phyloP scores from a whole-genome alignment of 2,797 vertebrate genomes.

The Acestrorhynchus altus region DNA sequence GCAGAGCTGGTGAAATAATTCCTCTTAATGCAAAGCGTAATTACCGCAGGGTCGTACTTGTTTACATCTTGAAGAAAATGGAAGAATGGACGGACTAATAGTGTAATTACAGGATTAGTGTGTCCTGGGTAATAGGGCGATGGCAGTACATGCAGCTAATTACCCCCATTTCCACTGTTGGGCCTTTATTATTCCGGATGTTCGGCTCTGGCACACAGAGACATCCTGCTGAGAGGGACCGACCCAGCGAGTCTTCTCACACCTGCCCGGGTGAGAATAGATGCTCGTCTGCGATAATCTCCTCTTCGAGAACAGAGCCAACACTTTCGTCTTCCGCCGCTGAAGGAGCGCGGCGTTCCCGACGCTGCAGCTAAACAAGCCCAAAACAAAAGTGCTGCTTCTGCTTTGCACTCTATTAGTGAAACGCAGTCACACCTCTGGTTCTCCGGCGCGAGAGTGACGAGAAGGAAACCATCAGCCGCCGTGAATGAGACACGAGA shows the following conservation, averaged over 20 bases:
- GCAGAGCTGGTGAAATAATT: constrained; percentile 37
- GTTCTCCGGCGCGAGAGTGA: background rate
- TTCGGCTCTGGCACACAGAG: background rate
- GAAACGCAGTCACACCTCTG: constrained; percentile 20
- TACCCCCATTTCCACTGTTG: constrained; percentile 54
- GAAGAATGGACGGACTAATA: constrained; percentile 63
- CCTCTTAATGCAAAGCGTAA: constrained; percentile 55
- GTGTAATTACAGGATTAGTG: constrained; percentile 65
- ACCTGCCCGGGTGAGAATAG: constrained; percentile 24
- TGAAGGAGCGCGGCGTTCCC: background rate
- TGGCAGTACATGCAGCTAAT: constrained; percentile 60
- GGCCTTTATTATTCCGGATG: constrained; percentile 48
- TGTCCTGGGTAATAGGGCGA: constrained; percentile 62
- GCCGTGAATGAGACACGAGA: too few relatives aligned
- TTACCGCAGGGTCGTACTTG: constrained; percentile 57
- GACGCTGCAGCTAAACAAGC: background rate
- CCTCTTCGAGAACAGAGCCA: constrained; percentile 25
- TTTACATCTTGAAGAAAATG: constrained; percentile 62
- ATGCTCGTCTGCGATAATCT: constrained; percentile 49
- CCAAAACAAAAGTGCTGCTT: constrained; percentile 13
- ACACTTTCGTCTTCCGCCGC: constrained; percentile 5
- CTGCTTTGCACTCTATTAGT: constrained; percentile 32
- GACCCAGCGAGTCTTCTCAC: constrained; percentile 13
- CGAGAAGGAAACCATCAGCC: background rate
- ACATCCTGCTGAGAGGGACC: background rate